Base-by-base conservation (phyloP, 2,113 vertebrate genomes). In the Coturnix japonica region DNA sequence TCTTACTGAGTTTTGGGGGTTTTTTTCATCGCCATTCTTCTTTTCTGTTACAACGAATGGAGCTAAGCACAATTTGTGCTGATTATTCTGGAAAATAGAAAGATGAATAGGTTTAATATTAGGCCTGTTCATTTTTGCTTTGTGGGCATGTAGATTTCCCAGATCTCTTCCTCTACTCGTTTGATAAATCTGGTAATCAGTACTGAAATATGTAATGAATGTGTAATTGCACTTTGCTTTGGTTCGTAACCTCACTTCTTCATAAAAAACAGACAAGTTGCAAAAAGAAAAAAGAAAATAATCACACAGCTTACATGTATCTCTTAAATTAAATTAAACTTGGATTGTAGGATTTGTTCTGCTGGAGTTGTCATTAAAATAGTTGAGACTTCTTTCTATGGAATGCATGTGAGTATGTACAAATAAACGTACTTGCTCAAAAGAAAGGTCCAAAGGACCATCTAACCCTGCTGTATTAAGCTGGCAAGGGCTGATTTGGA, bases 21-120 rank as follows among this genome's bases (percentile, higher is more conserved):
- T 61, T 60, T 63, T 92, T 75, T 47, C 6, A 2, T 83, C 65
- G 21, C 20, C 59, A 0, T 64, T 93, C 26, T 61, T 78, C 1
- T n/a, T 56, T 83, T 85, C 7, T 49, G 13, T 41, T 30, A 0
- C 26, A 53, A 57, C 25, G 23, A 56, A 47, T 53, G 60, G 74
- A 72, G 80, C 47, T 41, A 80, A 81, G 13, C 35, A 23, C n/a
- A 28, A 7, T 63, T 77, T 7, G 4, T 60, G 31, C 30, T 73
- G 53, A 22, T 85, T 41, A 41, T 80, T 87, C 33, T 89, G 78
- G 59, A 77, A 82, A 82, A 76, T 26, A 74, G 13, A 2, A 73
- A 31, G 43, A 43, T 51, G 75, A 46, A 37, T 69, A 54, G 39
- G 10, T 79, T 87, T 81, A 70, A 56, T 85, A 23, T 63, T 90